Evolutionary conservation across 2,113 vertebrate genomes (phyloP), one percentile per base, ranked within the genome.

Genomic region (Forbesichthys agassizii): DNA sequence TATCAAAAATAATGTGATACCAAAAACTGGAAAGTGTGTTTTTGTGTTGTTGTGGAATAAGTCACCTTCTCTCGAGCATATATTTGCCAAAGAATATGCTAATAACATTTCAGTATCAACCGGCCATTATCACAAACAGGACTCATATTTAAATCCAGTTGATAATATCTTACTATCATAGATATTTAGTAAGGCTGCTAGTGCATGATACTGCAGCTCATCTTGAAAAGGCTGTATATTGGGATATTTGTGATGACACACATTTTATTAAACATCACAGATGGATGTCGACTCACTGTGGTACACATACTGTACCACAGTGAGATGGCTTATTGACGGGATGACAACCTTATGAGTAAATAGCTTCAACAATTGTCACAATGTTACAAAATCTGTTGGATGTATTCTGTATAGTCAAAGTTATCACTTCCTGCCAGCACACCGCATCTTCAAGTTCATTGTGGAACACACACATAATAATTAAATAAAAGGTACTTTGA

Each of bases 401-500:
- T 55, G 54, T 57, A 48, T 33, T 16, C 59, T 62, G 51, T 18
- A 13, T 14, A 10, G 33, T 52, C 46, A 33, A 20, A 13, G 42
- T 56, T 66, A 58, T 61, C 58, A 79, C 14, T 57, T 71, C 10
- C 33, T 9, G 4, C 42, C 36, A 9, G 56, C 9, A 14, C 60
- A 66, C 11, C 49, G 2, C 0, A 10, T 54, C 33, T 33, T 1
- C 3, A 46, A 67, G 57, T 12, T 20, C 27, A 9, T 84, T 86
- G 76, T 62, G 46, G 73, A 80, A 84, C 76, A 59, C 18, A 1
- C 66, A 71, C 11, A 7, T 65, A 55, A 64, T 69, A 79, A 73
- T 71, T 49, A 3, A 62, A 80, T 70, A 67, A 81, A 80, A 74
- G 47, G 78, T 77, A 81, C 81, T 69, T 68, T 46, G 52, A 61